Evolutionary conservation across 2,888 invertebrate genomes (phyloP).

Genomic region (Lacanobia oleracea): DNA sequence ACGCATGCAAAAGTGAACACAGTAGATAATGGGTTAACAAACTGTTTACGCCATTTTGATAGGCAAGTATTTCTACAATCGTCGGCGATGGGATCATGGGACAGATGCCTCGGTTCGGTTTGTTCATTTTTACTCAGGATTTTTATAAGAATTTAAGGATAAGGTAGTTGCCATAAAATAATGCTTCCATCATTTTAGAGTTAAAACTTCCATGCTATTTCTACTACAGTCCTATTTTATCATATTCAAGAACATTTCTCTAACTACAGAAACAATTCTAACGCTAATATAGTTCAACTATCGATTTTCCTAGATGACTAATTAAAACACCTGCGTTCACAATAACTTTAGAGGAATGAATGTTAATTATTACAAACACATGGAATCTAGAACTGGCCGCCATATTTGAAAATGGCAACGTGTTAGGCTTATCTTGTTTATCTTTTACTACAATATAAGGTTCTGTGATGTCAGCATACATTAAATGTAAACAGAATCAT

Average conservation of each 20-base stretch:
- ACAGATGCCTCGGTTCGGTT: too few species aligned
- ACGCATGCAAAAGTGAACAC: too few species aligned
- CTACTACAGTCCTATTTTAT: too few species aligned
- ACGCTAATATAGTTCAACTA: not conserved
- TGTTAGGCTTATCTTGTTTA: conserved; percentile 11
- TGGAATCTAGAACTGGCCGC: conserved; percentile 18
- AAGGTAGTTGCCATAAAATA: too few species aligned
- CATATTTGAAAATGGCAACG: not conserved
- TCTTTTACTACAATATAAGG: not conserved
- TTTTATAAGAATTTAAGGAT: too few species aligned
- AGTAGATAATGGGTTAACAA: too few species aligned
- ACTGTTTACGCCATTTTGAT: too few species aligned
- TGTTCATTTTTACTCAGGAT: too few species aligned
- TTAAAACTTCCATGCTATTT: too few species aligned
- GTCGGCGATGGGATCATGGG: too few species aligned
- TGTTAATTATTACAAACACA: conserved; percentile 15
- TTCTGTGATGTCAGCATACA: not conserved
- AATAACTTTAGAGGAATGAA: conserved; percentile 21
- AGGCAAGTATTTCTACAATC: too few species aligned
- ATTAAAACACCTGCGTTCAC: conserved; percentile 42
- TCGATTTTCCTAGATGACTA: conserved; percentile 25
- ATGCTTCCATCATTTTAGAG: too few species aligned
- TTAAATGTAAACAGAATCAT: not conserved
- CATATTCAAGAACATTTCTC: not conserved
- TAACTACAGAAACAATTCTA: not conserved